These are phyloP conservation scores for Tromatobia lineatoria DNA, from an alignment of 2,888 invertebrate genomes.

Conservation along the genomic window DNA sequence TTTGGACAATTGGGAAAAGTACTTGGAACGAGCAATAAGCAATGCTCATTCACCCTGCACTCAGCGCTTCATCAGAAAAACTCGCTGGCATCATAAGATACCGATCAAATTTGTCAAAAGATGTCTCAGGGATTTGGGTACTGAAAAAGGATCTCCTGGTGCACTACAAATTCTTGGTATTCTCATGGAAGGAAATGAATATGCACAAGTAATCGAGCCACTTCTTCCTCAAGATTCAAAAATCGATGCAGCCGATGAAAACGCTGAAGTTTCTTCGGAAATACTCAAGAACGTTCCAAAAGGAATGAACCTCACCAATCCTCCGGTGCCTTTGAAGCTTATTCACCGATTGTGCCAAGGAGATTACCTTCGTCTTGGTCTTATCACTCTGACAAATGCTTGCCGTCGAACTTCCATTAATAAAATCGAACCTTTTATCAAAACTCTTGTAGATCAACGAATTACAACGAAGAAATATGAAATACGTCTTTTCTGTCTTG, in stretches of 20 bases:
- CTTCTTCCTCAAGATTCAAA: slow-evolving; percentile 71
- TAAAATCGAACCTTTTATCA: slow-evolving; percentile 73
- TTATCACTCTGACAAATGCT: slow-evolving; percentile 62
- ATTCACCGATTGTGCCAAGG: slow-evolving; percentile 70
- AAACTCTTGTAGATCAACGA: slow-evolving; percentile 68
- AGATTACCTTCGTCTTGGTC: slow-evolving; percentile 73
- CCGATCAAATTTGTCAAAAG: slow-evolving; percentile 75
- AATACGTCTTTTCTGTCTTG: slow-evolving; percentile 75
- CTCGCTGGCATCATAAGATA: slow-evolving; percentile 80
- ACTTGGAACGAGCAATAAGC: slow-evolving; percentile 35
- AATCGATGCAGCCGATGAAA: slow-evolving; percentile 64
- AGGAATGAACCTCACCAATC: slow-evolving; percentile 74
- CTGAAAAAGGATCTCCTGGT: not conserved
- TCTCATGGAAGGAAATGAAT: slow-evolving; percentile 72
- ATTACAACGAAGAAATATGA: slow-evolving; percentile 80
- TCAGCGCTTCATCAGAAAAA: slow-evolving; percentile 71
- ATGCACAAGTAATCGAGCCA: slow-evolving; percentile 72
- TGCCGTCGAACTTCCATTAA: slow-evolving; percentile 69
- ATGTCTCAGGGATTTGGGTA: slow-evolving; percentile 52
- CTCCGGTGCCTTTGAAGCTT: slow-evolving; percentile 77
- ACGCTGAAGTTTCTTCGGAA: slow-evolving; percentile 62
- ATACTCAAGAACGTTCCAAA: slow-evolving; percentile 39
- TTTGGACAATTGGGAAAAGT: slow-evolving; percentile 68
- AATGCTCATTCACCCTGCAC: fast-evolving
- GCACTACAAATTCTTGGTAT: slow-evolving; percentile 70